These are phyloP conservation scores for Cotesia congregata DNA, from an alignment of 2,888 invertebrate genomes.

Conservation along the genomic window DNA sequence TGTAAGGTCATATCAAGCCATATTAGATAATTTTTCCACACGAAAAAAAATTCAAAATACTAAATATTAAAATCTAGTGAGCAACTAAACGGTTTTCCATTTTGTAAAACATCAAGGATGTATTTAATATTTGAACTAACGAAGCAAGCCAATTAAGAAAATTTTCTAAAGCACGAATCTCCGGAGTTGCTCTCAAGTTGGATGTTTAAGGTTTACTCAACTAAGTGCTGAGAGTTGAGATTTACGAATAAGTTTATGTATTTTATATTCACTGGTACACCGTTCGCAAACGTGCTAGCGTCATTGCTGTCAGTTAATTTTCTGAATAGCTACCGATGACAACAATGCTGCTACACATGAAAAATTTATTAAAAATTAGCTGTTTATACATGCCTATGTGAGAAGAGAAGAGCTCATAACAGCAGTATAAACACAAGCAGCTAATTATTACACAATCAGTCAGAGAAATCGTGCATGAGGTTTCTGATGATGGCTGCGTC, in stretches of 20 bases:
- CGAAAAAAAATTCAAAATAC: constrained; percentile 10
- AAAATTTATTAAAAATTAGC: too few species aligned
- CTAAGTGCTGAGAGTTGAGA: background rate
- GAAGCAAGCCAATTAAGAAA: constrained; percentile 39
- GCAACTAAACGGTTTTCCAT: background rate
- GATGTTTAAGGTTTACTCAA: background rate
- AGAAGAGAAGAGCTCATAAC: background rate
- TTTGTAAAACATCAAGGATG: constrained; percentile 35
- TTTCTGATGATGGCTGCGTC: constrained; percentile 8
- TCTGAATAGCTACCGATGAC: too few species aligned
- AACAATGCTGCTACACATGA: too few species aligned
- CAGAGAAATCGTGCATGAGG: constrained; percentile 12
- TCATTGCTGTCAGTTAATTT: too few species aligned
- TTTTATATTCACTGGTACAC: background rate
- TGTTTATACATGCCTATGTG: too few species aligned
- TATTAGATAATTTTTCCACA: background rate
- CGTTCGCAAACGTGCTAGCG: too few species aligned
- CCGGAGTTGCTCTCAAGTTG: background rate
- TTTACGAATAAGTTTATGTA: background rate
- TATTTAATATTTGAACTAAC: constrained; percentile 39
- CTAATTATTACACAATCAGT: constrained; percentile 11
- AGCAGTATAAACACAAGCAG: background rate
- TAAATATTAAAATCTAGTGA: background rate
- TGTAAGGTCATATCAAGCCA: constrained; percentile 17
- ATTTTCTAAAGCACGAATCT: constrained; percentile 8